Evolutionary conservation across 2,888 invertebrate genomes (phyloP).

Genomic region (Synergus itoensis): DNA sequence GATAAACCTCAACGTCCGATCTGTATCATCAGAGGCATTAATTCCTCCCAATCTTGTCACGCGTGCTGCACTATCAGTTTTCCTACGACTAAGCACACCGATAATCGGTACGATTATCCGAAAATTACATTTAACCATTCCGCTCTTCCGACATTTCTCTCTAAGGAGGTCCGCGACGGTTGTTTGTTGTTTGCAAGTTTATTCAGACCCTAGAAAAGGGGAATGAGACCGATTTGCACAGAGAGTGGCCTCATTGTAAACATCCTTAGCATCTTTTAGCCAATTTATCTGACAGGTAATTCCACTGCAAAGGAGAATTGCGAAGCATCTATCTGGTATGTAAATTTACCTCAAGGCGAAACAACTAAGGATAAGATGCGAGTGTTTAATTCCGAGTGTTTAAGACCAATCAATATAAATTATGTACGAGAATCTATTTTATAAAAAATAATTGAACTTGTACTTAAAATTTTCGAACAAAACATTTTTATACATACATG

Average conservation of each 20-base stretch:
- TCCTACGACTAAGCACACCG: constrained; percentile 28
- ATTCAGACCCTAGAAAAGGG: neutral
- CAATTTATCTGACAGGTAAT: constrained; percentile 28
- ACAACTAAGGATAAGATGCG: constrained; percentile 10
- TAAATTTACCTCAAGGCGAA: neutral
- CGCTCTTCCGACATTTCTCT: constrained; percentile 1
- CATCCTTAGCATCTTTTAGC: constrained; percentile 26
- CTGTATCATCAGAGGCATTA: constrained; percentile 55
- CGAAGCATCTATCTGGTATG: neutral
- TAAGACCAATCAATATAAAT: neutral
- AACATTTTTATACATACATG: no score
- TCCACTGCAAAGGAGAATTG: constrained; percentile 8
- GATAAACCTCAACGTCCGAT: constrained; percentile 59
- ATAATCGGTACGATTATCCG: constrained; percentile 36
- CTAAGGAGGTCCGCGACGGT: neutral
- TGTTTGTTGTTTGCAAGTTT: constrained; percentile 30
- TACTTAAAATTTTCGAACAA: no score
- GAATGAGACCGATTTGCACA: constrained; percentile 25
- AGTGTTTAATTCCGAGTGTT: neutral
- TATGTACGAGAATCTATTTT: constrained; percentile 1
- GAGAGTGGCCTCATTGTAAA: constrained; percentile 11
- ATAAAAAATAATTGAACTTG: neutral
- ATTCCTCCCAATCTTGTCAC: constrained; percentile 59
- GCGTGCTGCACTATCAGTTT: constrained; percentile 48
- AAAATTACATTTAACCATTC: constrained; percentile 35